Percentiles rank a stretch among this genome's conserved stretches.
Evolutionary conservation across 2,797 vertebrate genomes (phyloP).

Genomic region (Amazona finschi): DNA sequence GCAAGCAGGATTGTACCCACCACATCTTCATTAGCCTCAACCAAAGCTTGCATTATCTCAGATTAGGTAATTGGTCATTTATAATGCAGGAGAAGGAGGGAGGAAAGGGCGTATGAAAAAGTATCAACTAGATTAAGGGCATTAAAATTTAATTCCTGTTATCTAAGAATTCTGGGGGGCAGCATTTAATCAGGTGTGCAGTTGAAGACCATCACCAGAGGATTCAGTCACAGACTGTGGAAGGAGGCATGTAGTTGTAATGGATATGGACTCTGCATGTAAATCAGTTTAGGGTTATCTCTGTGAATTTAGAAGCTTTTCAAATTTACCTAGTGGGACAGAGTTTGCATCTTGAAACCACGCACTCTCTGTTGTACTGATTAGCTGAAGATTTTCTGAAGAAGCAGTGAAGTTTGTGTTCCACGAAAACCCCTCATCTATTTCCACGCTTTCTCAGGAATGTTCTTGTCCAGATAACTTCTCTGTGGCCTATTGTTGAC

Average conservation of each 20-base stretch:
- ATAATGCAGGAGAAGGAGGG: conserved; percentile 26
- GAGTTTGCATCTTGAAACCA: background rate
- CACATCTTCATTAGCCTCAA: conserved; percentile 66
- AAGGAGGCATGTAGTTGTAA: background rate
- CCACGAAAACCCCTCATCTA: background rate
- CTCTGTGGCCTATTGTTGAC: background rate
- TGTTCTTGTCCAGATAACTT: background rate
- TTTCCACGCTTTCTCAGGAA: background rate
- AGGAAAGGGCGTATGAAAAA: conserved; percentile 31
- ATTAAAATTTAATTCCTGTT: conserved; percentile 48
- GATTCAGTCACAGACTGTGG: background rate
- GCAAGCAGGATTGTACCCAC: conserved; percentile 53
- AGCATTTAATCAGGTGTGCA: background rate
- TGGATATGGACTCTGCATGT: background rate
- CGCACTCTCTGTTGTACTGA: background rate
- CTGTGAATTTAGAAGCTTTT: background rate
- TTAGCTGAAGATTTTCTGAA: background rate
- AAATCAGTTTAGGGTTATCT: background rate
- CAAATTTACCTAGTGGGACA: background rate
- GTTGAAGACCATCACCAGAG: background rate
- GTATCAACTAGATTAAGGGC: conserved; percentile 35
- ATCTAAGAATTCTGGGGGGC: conserved; percentile 38
- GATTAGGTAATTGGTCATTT: conserved; percentile 71
- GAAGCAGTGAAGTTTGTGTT: background rate
- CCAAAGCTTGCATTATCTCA: conserved; percentile 61